Percentiles rank a stretch among this genome's conserved stretches.
Evolutionary conservation across 2,888 invertebrate genomes (phyloP).

Genomic region (Therioaphis trifolii): DNA sequence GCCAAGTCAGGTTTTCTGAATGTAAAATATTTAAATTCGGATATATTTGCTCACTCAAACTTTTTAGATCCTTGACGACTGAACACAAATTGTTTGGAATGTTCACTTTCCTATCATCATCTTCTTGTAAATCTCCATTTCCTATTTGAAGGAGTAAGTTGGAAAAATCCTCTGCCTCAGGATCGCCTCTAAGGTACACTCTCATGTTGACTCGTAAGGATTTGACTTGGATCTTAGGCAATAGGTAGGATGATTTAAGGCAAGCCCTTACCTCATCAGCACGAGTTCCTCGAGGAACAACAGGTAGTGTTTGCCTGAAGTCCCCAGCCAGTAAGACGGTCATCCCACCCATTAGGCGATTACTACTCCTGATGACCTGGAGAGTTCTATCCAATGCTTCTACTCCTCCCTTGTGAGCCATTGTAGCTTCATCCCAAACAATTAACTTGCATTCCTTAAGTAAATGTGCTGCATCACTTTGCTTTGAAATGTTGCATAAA

Average conservation of each 20-base stretch:
- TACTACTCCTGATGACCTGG: slow-evolving; percentile 61
- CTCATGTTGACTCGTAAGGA: too few species aligned
- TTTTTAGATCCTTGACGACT: background rate
- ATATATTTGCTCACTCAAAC: background rate
- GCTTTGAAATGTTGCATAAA: too few species aligned
- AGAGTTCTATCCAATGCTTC: slow-evolving; percentile 66
- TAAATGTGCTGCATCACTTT: too few species aligned
- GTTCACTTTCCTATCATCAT: background rate
- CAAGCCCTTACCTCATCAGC: too few species aligned
- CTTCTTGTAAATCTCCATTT: background rate
- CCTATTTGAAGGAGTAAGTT: background rate
- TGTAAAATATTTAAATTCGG: background rate
- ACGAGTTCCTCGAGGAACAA: too few species aligned
- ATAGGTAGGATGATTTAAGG: too few species aligned
- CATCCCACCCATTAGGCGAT: slow-evolving; percentile 56
- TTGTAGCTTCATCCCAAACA: slow-evolving; percentile 67
- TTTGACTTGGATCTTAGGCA: too few species aligned
- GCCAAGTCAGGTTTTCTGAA: background rate
- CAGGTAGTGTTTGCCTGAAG: background rate
- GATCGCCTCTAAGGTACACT: too few species aligned
- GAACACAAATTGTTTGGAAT: background rate
- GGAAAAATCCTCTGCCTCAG: too few species aligned
- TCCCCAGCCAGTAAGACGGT: slow-evolving; percentile 60
- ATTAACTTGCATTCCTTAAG: slow-evolving; percentile 43
- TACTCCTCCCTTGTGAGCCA: slow-evolving; percentile 65